Base-by-base conservation (phyloP, 2,888 invertebrate genomes). In the Drosophila histrio region DNA sequence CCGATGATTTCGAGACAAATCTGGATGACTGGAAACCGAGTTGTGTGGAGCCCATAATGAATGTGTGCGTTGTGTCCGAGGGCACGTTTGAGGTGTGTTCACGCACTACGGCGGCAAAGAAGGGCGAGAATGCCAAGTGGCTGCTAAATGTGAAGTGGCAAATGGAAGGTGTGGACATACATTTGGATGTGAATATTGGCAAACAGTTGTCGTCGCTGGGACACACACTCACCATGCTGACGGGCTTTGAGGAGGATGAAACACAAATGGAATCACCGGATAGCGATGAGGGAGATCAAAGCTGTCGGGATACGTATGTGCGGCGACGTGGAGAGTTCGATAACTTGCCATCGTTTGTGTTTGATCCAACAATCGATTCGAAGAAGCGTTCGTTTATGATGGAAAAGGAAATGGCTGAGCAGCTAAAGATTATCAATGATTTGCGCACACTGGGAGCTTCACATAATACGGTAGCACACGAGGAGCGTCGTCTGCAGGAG, bases 161-260 rank as follows among this genome's bases (percentile, higher is more conserved):
- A 92, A 99, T 99, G 99, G 97, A 99, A 91, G 99, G 99, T 49
- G 98, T 99, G 7, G 98, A 98, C 89, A 98, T 99, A 74, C 98
- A 99, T 91, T 92, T 99, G 58, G 98, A 99, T 91, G 97, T 98
- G 0, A 97, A 96, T 91, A 97, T 99, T 39, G 99, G 99, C 53
- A 98, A 99, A 91, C 97, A 98, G 89, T 93, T 99, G 22, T 98
- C 98, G 0, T 96, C 98, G 0, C 93, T 99, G 32, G 98, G 98
- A 0, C 97, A 98, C 91, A 99, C 99, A 0, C 94, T 99, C 57
- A 99, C 99, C 0, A 97, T 98, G 94, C 93, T 99, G 43, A 98
- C 98, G 0, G 98, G 97, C 4, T 97, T 97, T 88, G 96, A 96
- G 89, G 97, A 97, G 83, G 96, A 96, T 66, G 94, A 94, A 0